These are phyloP conservation scores for Onychostoma macrolepis DNA, from an alignment of 2,113 vertebrate genomes.

Conservation along the genomic window DNA sequence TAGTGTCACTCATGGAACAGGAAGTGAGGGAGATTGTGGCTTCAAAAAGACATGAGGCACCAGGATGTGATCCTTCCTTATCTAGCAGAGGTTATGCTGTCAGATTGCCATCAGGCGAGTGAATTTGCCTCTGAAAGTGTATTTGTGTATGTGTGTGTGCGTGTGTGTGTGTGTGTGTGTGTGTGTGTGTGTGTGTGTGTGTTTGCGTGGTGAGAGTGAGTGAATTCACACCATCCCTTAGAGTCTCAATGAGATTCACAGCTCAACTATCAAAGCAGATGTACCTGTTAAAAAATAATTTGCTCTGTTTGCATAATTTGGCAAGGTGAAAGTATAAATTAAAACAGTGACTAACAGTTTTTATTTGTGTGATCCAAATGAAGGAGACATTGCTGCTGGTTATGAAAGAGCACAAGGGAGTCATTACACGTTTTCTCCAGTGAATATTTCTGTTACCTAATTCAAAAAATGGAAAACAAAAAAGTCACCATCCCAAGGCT, in stretches of 20 bases:
- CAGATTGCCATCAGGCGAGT: conserved; percentile 61
- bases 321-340: not conserved
- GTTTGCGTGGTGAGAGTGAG: not conserved
- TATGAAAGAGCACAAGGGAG: not conserved
- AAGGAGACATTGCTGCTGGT: not conserved
- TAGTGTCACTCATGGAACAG: conserved; percentile 41
- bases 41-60: not conserved
- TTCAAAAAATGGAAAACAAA: not conserved
- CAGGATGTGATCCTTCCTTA: conserved; percentile 57
- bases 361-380: not conserved
- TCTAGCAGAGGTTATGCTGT: conserved; percentile 63
- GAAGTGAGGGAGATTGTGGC: conserved; percentile 42
- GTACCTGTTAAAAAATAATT: not conserved
- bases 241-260: conserved; percentile 1
- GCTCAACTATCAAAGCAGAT: conserved; percentile 4
- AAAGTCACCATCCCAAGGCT: not conserved
- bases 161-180: not conserved
- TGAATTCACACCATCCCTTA: conserved; percentile 10
- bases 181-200: not conserved
- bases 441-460: not conserved
- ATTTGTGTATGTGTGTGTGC: too few species aligned
- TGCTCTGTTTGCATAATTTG: not conserved
- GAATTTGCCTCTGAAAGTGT: conserved; percentile 41
- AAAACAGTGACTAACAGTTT: not conserved
- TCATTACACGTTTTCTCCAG: not conserved